Evolutionary conservation across 1,140 invertebrate genomes (phyloP).

Genomic region (Leptinotarsa defecta): DNA sequence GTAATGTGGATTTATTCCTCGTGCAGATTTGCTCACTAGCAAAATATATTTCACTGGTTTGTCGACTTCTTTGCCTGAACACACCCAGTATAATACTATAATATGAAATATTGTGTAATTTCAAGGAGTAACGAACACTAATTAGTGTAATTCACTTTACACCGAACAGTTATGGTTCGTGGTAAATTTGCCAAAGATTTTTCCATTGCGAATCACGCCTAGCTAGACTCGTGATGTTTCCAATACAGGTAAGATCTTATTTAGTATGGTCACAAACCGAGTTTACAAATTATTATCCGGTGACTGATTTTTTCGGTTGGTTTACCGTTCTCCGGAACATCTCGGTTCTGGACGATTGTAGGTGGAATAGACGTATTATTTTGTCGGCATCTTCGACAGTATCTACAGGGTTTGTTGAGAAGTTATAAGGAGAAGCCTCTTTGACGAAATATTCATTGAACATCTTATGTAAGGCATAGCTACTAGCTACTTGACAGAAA

Average conservation of each 20-base stretch:
- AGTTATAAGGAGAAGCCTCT: too few species aligned
- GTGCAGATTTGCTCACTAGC: neutral
- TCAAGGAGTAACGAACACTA: conserved; percentile 16
- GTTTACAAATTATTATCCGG: conserved; percentile 20
- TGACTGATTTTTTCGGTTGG: conserved; percentile 5
- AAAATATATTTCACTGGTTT: neutral
- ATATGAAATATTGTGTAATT: conserved; percentile 18
- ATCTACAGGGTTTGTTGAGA: too few species aligned
- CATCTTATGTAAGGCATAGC: too few species aligned
- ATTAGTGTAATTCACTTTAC: conserved; percentile 29
- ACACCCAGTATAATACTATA: conserved; percentile 5
- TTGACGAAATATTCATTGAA: too few species aligned
- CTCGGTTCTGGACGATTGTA: conserved; percentile 4
- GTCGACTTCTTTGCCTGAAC: neutral
- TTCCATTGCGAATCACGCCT: conserved; percentile 28
- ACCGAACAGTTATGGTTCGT: conserved; percentile 32
- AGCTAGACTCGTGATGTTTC: conserved; percentile 30
- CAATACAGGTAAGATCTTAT: conserved; percentile 33
- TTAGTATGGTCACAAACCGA: conserved; percentile 30
- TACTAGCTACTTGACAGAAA: too few species aligned
- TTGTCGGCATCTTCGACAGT: too few species aligned
- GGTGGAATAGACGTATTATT: too few species aligned
- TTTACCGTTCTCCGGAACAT: neutral
- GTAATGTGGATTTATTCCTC: neutral
- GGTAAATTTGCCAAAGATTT: conserved; percentile 27